Base-by-base conservation (phyloP, 2,797 vertebrate genomes). In the Enteromius argenteus region DNA sequence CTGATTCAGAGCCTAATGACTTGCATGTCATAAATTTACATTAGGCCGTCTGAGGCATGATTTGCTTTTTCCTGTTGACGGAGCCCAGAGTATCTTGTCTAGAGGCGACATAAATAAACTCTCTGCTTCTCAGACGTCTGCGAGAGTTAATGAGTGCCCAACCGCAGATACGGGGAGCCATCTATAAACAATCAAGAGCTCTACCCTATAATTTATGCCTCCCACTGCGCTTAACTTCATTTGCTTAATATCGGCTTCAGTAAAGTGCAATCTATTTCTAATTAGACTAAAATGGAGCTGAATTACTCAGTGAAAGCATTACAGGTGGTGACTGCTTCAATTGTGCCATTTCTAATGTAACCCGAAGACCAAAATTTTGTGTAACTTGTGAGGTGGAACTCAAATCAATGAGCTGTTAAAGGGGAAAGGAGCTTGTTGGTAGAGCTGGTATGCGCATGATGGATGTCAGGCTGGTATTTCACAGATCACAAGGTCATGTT, bases 101-200 rank as follows among this genome's bases (percentile, higher is more conserved):
- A 72, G 84, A 89, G 87, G 85, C 78, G 86, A 66, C 85, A 85
- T 91, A 90, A 93, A 86, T 91, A 90, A 93, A 90, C 89, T 75
- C 10, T 89, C 85, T 88, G 39, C 81, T 80, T 88, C 79, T 23
- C 1, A 87, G 85, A 87, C 60, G 86, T 92, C 76, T 87, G 79
- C 83, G 78, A 85, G 88, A 81, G 86, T 88, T 87, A 91, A 90
- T 91, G 82, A 88, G 80, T 86, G 86, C 82, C 80, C 86, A 91
- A 79, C 80, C 84, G 56, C 77, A 87, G 89, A 87, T 73, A 51
- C 39, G 56, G 76, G 74, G 83, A 83, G 84, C 46, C 82, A 71
- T 75, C 85, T 86, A 68, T 85, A 86, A 91, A 89, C 83, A 87
- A 68, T 78, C 30, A 42, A 78, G 85, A 86, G 56, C 8, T 73